phyloP scores from a whole-genome alignment of 2,888 invertebrate species.

The Colostygia pectinataria region DNA sequence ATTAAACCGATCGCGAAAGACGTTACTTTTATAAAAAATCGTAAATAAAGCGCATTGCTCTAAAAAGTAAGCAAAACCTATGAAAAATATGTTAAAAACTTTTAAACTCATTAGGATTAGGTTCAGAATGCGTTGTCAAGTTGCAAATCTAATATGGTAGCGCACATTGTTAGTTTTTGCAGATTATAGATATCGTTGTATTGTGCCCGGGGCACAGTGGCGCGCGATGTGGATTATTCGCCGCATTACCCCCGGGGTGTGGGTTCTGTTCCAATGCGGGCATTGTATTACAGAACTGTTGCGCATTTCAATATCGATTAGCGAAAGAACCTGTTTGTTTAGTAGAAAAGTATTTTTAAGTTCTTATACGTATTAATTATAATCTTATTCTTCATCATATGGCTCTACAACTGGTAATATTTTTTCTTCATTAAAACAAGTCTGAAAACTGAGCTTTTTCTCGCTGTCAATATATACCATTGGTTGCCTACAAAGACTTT shows the following conservation, averaged over 20 bases:
- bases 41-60: slow-evolving; percentile 44
- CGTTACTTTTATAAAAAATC: slow-evolving; percentile 47
- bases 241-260: slow-evolving; percentile 67
- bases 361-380: too few species aligned
- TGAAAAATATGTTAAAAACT: neutral
- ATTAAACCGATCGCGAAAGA: slow-evolving; percentile 67
- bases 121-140: slow-evolving; percentile 19
- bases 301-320: slow-evolving; percentile 59
- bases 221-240: slow-evolving; percentile 77
- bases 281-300: slow-evolving; percentile 59
- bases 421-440: too few species aligned
- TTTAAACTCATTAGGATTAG: slow-evolving; percentile 14
- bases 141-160: slow-evolving; percentile 16
- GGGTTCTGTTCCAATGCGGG: slow-evolving; percentile 62
- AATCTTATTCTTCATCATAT: too few species aligned
- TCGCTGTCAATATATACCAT: too few species aligned
- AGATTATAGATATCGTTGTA: slow-evolving; percentile 63
- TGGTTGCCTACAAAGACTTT: too few species aligned
- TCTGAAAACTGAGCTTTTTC: too few species aligned
- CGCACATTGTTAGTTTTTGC: slow-evolving; percentile 69
- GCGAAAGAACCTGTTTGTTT: slow-evolving; percentile 7
- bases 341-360: too few species aligned
- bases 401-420: too few species aligned
- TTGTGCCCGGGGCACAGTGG: slow-evolving; percentile 56
- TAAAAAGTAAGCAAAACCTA: slow-evolving; percentile 25